Percentiles rank a stretch among this genome's conserved stretches.
phyloP scores from a whole-genome alignment of 2,888 invertebrate genomes.

The Pristionchus maxplancki region DNA sequence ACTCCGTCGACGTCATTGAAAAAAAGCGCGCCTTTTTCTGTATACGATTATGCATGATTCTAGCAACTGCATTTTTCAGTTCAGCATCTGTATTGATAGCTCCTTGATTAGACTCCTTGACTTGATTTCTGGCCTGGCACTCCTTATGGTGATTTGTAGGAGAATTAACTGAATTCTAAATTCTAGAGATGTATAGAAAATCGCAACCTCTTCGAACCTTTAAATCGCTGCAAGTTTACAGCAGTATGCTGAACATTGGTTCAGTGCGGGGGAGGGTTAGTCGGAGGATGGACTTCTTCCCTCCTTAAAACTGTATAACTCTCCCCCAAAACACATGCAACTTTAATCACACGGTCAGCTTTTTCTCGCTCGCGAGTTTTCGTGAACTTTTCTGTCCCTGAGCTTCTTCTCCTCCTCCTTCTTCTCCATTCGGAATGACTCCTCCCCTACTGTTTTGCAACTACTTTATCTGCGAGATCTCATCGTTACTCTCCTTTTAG shows the following conservation, averaged over 20 bases:
- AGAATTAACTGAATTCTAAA: background rate
- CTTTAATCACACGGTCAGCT: background rate
- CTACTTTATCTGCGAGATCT: background rate
- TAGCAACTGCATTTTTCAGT: too few relatives aligned
- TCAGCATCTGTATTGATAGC: too few relatives aligned
- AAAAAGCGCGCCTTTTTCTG: too few relatives aligned
- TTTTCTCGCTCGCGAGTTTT: background rate
- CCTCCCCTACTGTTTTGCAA: background rate
- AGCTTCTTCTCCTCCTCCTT: background rate
- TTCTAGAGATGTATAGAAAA: too few relatives aligned
- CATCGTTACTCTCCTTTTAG: background rate
- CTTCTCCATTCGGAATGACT: background rate
- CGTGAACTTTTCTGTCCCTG: background rate
- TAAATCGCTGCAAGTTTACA: background rate
- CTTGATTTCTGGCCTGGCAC: too few relatives aligned
- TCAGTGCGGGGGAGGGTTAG: background rate
- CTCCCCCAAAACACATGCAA: background rate
- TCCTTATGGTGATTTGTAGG: too few relatives aligned
- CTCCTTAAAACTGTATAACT: background rate
- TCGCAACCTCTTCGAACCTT: too few relatives aligned
- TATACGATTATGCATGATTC: too few relatives aligned
- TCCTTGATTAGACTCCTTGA: too few relatives aligned
- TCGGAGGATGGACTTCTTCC: background rate
- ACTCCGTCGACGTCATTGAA: conserved; percentile 77
- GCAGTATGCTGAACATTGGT: background rate